A percentile compares a stretch with the other conserved stretches of the same genome.
Conservation (phyloP, 2,797 vertebrate species). For the Gallinago solitaria region DNA sequence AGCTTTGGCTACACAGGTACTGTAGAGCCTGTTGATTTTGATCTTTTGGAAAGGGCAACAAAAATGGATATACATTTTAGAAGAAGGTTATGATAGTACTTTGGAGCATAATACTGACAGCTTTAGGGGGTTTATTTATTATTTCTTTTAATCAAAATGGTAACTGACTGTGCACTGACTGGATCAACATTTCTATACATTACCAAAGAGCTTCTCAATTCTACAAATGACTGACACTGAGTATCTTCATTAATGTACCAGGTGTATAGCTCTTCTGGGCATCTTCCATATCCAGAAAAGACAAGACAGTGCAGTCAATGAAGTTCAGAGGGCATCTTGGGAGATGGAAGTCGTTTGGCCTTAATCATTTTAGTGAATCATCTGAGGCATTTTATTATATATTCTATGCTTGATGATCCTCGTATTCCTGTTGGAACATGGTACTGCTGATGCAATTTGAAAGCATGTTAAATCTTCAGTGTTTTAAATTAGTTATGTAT, state of each 20-base stretch:
- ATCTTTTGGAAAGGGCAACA: not conserved
- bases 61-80: not conserved
- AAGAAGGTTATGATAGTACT: not conserved
- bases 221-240: not conserved
- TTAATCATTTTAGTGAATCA: not conserved
- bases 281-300: not conserved
- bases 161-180: not conserved
- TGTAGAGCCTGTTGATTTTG: not conserved
- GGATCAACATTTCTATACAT: not conserved
- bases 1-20: not conserved
- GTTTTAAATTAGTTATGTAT: not conserved
- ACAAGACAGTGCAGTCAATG: not conserved
- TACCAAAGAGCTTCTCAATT: not conserved
- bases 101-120: not conserved
- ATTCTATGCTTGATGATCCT: not conserved
- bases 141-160: not conserved
- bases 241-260: not conserved
- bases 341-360: not conserved
- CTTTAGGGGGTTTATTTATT: not conserved
- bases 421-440: not conserved
- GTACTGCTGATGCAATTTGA: not conserved
- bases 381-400: not conserved
- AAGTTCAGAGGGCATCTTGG: not conserved
- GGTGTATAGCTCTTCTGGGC: not conserved
- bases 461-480: not conserved